phyloP scores from a whole-genome alignment of 2,888 invertebrate genomes.

The Rhagium mordax region DNA sequence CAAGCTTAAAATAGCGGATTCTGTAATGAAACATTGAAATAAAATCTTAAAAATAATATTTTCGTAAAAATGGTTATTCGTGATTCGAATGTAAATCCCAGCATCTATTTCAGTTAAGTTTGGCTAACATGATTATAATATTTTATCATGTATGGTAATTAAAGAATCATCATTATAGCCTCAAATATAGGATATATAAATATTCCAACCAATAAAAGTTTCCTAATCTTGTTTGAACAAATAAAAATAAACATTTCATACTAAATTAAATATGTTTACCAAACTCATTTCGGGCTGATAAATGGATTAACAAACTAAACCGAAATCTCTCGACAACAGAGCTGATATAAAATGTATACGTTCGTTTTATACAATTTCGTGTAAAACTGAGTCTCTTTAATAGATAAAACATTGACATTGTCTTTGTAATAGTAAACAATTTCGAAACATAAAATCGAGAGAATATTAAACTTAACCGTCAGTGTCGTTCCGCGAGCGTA shows the following conservation, averaged over 20 bases:
- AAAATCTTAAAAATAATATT: too few species aligned
- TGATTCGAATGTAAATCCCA: not conserved
- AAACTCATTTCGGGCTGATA: slow-evolving; percentile 24
- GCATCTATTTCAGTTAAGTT: not conserved
- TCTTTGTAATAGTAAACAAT: slow-evolving; percentile 18
- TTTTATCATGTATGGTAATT: not conserved
- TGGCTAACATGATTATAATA: not conserved
- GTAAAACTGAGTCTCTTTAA: not conserved
- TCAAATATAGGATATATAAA: not conserved
- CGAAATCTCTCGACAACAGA: slow-evolving; percentile 7
- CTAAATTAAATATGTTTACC: slow-evolving; percentile 12
- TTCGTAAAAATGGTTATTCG: too few species aligned
- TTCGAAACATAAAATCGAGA: slow-evolving; percentile 18
- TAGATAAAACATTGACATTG: slow-evolving; percentile 14
- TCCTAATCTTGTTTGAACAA: slow-evolving; percentile 1
- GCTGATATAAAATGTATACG: not conserved
- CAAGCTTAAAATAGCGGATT: too few species aligned
- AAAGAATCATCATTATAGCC: not conserved
- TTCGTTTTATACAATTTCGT: not conserved
- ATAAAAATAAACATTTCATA: slow-evolving; percentile 4
- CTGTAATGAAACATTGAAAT: too few species aligned
- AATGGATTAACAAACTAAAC: slow-evolving; percentile 8
- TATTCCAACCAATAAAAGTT: not conserved
- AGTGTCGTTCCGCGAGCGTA: slow-evolving; percentile 16
- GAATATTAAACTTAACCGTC: slow-evolving; percentile 20